These are phyloP conservation scores for Choloepus hoffmanni DNA, from an alignment of 2,113 vertebrate genomes.

Conservation along the genomic window DNA sequence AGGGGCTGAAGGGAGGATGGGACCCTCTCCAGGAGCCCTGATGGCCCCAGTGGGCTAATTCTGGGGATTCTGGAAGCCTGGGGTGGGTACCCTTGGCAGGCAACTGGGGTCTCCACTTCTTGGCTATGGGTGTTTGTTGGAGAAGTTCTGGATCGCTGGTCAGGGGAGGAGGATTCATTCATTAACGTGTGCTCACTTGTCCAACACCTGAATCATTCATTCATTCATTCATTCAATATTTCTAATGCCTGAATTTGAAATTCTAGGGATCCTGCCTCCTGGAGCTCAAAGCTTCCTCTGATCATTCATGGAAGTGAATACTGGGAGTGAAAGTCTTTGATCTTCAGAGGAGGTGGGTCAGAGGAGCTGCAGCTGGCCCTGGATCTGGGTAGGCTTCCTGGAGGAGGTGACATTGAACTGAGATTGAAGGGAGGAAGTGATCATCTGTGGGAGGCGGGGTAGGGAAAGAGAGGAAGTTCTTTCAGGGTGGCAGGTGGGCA, in stretches of 20 bases:
- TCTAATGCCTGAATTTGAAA: not conserved
- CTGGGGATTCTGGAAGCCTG: not conserved
- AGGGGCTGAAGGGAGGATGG: not conserved
- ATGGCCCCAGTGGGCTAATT: not conserved
- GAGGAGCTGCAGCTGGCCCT: not conserved
- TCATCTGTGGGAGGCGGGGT: not conserved
- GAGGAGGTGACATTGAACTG: not conserved
- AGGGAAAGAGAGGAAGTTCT: not conserved
- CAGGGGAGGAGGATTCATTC: not conserved
- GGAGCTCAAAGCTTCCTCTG: not conserved
- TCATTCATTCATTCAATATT: not conserved
- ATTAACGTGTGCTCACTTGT: no score
- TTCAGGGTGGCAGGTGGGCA: not conserved
- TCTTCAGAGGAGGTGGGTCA: not conserved
- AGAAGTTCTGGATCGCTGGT: not conserved
- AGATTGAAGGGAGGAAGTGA: not conserved
- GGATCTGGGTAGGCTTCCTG: not conserved
- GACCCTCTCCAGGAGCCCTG: not conserved
- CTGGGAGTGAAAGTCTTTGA: not conserved
- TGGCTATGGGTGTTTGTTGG: not conserved
- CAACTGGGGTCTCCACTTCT: not conserved
- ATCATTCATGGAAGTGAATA: accelerated
- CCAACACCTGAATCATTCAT: accelerated
- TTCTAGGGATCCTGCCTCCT: not conserved
- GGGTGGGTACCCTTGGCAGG: not conserved